Conservation (phyloP, 2,888 invertebrate genomes). For the Meandrusa payeni region DNA sequence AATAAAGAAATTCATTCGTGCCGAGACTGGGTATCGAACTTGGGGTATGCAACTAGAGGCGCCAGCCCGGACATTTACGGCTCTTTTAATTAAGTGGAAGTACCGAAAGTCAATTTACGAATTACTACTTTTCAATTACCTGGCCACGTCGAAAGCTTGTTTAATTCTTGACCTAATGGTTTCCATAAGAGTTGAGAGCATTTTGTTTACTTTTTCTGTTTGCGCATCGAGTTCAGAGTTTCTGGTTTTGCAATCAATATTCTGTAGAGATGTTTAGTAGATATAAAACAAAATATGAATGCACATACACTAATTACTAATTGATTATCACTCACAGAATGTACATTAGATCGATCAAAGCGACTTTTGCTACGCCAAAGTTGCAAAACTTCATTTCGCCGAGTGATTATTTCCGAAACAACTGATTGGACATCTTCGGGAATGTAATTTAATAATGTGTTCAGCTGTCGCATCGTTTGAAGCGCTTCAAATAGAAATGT, state of each 20-base stretch:
- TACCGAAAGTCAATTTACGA: too few relatives aligned
- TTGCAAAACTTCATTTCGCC: slow-evolving; percentile 55
- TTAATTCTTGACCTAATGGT: slow-evolving; percentile 59
- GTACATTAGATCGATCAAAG: slow-evolving; percentile 45
- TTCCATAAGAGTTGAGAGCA: slow-evolving; percentile 53
- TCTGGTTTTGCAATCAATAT: slow-evolving; percentile 60
- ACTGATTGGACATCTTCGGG: slow-evolving; percentile 55
- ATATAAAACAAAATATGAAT: too few relatives aligned
- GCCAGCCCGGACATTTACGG: too few relatives aligned
- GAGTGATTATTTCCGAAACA: slow-evolving; percentile 58
- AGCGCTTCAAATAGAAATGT: slow-evolving; percentile 38
- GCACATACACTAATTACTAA: too few relatives aligned
- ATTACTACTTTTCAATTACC: slow-evolving; percentile 53
- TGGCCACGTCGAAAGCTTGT: slow-evolving; percentile 52
- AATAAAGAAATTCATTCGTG: too few relatives aligned
- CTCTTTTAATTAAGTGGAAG: too few relatives aligned
- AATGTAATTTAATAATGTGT: slow-evolving; percentile 50
- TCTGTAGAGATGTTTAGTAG: slow-evolving; percentile 48
- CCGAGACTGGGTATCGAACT: too few relatives aligned
- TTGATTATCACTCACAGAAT: too few relatives aligned
- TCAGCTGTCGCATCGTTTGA: slow-evolving; percentile 54
- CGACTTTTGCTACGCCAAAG: slow-evolving; percentile 50
- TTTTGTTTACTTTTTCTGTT: slow-evolving; percentile 55
- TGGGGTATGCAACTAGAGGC: too few relatives aligned
- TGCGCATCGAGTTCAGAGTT: slow-evolving; percentile 57